phyloP scores from a whole-genome alignment of 2,797 vertebrate genomes.

The Orestias chungarensis region DNA sequence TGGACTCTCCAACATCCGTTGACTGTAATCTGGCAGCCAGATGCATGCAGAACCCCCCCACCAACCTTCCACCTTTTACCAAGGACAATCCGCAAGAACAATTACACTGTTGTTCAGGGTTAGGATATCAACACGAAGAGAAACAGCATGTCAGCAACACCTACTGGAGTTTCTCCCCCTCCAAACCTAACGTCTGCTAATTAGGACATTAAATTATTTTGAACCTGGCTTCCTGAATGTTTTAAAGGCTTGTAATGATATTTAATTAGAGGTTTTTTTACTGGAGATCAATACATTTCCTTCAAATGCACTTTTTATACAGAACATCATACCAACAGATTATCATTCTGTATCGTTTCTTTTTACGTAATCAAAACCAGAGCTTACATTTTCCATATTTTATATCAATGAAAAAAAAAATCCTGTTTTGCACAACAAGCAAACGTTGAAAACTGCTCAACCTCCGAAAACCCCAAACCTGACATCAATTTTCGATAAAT shows the following conservation, averaged over 20 bases:
- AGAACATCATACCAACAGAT: neutral
- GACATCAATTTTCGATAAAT: conserved; percentile 28
- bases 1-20: conserved; percentile 45
- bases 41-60: conserved; percentile 44
- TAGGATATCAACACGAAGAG: conserved; percentile 59
- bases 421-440: neutral
- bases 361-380: neutral
- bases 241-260: conserved; percentile 34
- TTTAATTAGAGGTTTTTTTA: conserved; percentile 29
- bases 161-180: conserved; percentile 3
- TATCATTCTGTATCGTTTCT: conserved; percentile 12
- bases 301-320: conserved; percentile 28
- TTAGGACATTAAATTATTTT: conserved; percentile 27
- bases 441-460: conserved; percentile 3
- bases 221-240: conserved; percentile 19
- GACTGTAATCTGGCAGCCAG: conserved; percentile 61
- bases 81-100: conserved; percentile 34
- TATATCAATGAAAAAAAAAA: neutral
- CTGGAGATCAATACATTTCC: conserved; percentile 25
- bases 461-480: conserved; percentile 30
- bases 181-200: conserved; percentile 18
- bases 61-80: conserved; percentile 48
- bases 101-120: conserved; percentile 42
- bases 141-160: conserved; percentile 53
- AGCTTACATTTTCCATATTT: neutral